Base-by-base conservation (phyloP, 1,140 invertebrate genomes). In the Temnothorax longispinosus region DNA sequence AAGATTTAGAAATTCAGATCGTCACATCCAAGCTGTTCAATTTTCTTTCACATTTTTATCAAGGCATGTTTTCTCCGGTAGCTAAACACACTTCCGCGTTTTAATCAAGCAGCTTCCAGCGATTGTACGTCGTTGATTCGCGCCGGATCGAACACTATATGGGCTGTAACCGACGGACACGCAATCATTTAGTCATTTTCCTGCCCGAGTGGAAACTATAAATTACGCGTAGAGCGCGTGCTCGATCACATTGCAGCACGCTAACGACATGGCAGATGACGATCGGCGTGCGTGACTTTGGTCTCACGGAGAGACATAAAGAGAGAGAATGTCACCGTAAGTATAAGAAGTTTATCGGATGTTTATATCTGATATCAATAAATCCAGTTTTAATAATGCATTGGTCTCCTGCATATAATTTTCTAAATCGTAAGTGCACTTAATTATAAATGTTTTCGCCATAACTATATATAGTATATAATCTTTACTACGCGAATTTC, bases 211-310 rank as follows among this genome's bases (percentile, higher is more conserved):
- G 56, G 88, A 77, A 85, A 89, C 56, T 86, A 91, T 92, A 86
- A 92, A 92, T 92, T 91, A 92, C 88, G 78, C 82, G 90, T 88
- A 72, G 88, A 90, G 18, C 77, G 86, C 88, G 77, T 89, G 81
- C 75, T 91, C 91, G 76, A 92, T 92, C 91, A 87, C 86, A 85
- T 84, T 91, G 90, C 87, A 91, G 88, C 89, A 92, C 91, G 91
- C 88, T 91, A 92, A 92, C 88, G 85, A 89, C 88, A 87, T 74
- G 84, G 75, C 80, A 88, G 85, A 90, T 90, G 90, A 89, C 91
- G 88, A 87, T 90, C 89, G 62, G 38, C 71, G 84, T 91, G 89
- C 91, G 88, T 92, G 91, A 91, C 90, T 86, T 76, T 62, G 71
- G 82, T 89, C 85, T 77, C 67, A 76, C 76, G 18, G 32, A 67